phyloP scores from a whole-genome alignment of 2,797 vertebrate genomes.

The Coracias cyanogaster region DNA sequence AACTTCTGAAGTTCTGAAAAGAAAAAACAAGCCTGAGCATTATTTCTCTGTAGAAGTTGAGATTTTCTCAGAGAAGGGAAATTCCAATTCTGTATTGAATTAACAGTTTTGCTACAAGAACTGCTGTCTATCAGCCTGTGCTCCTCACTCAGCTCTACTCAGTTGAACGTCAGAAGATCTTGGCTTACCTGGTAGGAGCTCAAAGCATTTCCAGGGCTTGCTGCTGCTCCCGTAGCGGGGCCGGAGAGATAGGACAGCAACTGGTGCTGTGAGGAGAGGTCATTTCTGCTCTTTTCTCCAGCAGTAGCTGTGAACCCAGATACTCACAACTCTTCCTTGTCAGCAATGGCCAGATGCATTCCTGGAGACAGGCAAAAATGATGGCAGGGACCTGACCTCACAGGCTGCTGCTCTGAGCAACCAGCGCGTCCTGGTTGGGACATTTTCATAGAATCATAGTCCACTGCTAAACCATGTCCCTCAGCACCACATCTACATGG shows the following conservation, averaged over 20 bases:
- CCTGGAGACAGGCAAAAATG: neutral
- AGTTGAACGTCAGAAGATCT: neutral
- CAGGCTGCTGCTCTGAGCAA: fast-evolving
- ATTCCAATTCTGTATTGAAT: conserved; percentile 18
- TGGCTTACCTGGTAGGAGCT: neutral
- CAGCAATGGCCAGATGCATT: neutral
- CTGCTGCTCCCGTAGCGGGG: neutral
- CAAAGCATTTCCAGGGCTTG: neutral
- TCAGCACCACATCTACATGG: too few species aligned
- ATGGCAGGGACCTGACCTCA: neutral
- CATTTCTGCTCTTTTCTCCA: neutral
- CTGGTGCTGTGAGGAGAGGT: neutral
- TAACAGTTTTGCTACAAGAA: neutral
- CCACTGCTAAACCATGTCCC: too few species aligned
- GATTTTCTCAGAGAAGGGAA: conserved; percentile 40
- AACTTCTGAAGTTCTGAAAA: conserved; percentile 61
- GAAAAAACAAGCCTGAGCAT: neutral
- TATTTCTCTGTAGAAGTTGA: conserved; percentile 28
- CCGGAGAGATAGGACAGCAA: conserved; percentile 26
- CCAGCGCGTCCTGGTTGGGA: fast-evolving
- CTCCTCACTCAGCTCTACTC: neutral
- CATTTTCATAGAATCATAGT: neutral
- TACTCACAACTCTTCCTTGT: neutral
- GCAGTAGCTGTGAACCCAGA: conserved; percentile 1
- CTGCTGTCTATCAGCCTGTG: neutral